Conservation (phyloP, 1,140 invertebrate species). For the Homalodisca vitripennis region DNA sequence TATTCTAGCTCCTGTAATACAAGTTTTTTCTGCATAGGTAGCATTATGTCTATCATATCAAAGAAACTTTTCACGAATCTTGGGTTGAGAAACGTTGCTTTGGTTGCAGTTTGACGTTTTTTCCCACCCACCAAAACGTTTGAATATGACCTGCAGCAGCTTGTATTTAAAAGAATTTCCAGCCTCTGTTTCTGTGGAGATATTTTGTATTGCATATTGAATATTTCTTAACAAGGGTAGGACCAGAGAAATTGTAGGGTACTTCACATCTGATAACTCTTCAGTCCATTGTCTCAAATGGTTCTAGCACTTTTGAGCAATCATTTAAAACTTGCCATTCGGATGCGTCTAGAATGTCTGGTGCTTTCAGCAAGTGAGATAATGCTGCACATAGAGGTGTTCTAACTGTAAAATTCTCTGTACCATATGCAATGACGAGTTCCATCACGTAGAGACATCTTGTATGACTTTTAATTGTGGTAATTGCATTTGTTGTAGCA, state of each 20-base stretch:
- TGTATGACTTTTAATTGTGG: background rate
- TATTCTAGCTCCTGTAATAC: conserved; percentile 39
- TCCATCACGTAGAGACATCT: conserved; percentile 3
- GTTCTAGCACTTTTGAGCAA: too few species aligned
- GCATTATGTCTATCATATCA: conserved; percentile 41
- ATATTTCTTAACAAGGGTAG: conserved; percentile 43
- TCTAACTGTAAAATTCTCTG: conserved; percentile 24
- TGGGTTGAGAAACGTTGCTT: conserved; percentile 43
- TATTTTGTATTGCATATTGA: too few species aligned
- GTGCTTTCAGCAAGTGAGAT: conserved; percentile 6
- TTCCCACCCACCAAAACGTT: conserved; percentile 39
- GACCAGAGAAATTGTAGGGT: conserved; percentile 41
- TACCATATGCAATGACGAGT: conserved; percentile 2
- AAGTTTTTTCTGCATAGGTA: conserved; percentile 39
- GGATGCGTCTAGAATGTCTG: conserved; percentile 25
- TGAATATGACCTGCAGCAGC: conserved; percentile 32
- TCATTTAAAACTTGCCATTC: too few species aligned
- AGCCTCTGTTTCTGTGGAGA: conserved; percentile 34
- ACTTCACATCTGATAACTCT: conserved; percentile 41
- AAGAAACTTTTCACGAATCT: conserved; percentile 44
- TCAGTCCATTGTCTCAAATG: conserved; percentile 17
- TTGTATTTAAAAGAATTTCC: background rate
- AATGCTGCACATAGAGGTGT: conserved; percentile 13
- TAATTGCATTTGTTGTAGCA: background rate
- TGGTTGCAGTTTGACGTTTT: conserved; percentile 41